Percentiles rank a stretch among this genome's conserved stretches.
These are phyloP conservation scores for Aurelia aurita DNA, from an alignment of 30 jellyfish, hydroid and myxozoan genomes.

Conservation along the genomic window DNA sequence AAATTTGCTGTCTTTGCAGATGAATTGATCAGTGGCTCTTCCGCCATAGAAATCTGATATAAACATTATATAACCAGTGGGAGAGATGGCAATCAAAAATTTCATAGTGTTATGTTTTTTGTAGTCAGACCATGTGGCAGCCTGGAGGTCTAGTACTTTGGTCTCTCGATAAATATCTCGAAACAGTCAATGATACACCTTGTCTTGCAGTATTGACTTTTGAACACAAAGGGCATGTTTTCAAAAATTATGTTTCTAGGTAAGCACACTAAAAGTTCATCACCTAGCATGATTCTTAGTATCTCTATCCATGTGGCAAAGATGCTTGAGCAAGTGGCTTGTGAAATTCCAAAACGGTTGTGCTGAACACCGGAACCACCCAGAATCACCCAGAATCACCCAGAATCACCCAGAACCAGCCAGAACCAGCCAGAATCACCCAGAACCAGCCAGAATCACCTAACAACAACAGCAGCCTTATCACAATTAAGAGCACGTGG, in stretches of 20 bases:
- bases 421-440: no score
- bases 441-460: no score
- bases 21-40: slow-evolving; percentile 59
- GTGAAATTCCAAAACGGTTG: slow-evolving; percentile 3
- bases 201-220: not conserved
- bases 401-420: no score
- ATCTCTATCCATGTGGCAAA: slow-evolving; percentile 47
- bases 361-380: no score
- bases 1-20: slow-evolving; percentile 70
- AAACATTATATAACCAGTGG: slow-evolving; percentile 59
- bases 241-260: slow-evolving; percentile 21
- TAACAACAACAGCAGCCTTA: no score
- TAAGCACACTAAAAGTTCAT: slow-evolving; percentile 55
- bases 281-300: slow-evolving; percentile 10
- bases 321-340: slow-evolving; percentile 25
- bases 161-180: slow-evolving; percentile 76
- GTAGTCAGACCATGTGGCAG: slow-evolving; percentile 76
- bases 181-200: slow-evolving; percentile 76
- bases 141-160: slow-evolving; percentile 44
- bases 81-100: slow-evolving; percentile 20
- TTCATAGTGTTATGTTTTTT: slow-evolving; percentile 80
- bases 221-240: slow-evolving; percentile 8
- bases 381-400: no score
- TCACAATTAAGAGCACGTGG: no score
- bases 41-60: slow-evolving; percentile 67